Percentiles rank a stretch among this genome's conserved stretches.
These are phyloP conservation scores for Gambusia holbrooki DNA, from an alignment of 2,113 vertebrate genomes.

Conservation along the genomic window DNA sequence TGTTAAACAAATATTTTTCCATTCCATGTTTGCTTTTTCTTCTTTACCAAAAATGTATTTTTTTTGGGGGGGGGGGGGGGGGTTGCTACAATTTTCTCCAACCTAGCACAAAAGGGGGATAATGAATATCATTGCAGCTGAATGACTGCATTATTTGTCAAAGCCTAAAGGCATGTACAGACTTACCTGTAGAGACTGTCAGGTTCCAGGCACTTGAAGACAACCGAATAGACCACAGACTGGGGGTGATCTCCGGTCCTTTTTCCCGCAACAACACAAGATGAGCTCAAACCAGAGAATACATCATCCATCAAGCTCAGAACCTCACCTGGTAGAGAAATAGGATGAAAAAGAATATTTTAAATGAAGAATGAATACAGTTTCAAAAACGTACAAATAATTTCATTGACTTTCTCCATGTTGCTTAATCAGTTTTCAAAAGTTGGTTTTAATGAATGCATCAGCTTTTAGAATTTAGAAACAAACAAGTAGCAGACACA, in stretches of 20 bases:
- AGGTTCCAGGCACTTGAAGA: slow-evolving; percentile 98
- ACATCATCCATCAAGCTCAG: slow-evolving; percentile 95
- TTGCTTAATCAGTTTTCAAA: slow-evolving; percentile 9
- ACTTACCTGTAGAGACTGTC: slow-evolving; percentile 99
- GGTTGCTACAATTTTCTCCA: background rate
- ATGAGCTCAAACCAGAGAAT: slow-evolving; percentile 91
- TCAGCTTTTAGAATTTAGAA: background rate
- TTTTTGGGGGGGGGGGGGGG: background rate
- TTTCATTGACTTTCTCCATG: background rate
- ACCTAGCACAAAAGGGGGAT: background rate
- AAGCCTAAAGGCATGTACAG: slow-evolving; percentile 2
- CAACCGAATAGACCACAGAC: slow-evolving; percentile 89
- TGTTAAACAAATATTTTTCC: background rate
- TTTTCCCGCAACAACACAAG: slow-evolving; percentile 93
- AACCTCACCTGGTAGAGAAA: slow-evolving; percentile 87
- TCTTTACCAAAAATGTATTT: background rate
- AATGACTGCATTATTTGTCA: background rate
- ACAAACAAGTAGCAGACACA: slow-evolving; percentile 22
- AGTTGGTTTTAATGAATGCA: background rate
- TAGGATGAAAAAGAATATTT: slow-evolving; percentile 5
- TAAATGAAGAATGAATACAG: background rate
- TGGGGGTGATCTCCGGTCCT: slow-evolving; percentile 87
- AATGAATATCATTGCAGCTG: background rate
- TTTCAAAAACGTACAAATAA: background rate
- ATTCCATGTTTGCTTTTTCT: background rate